A percentile compares a stretch with the other conserved stretches of the same genome.
Evolutionary conservation across 2,797 vertebrate species (phyloP).

Genomic region (Carduelis carduelis): DNA sequence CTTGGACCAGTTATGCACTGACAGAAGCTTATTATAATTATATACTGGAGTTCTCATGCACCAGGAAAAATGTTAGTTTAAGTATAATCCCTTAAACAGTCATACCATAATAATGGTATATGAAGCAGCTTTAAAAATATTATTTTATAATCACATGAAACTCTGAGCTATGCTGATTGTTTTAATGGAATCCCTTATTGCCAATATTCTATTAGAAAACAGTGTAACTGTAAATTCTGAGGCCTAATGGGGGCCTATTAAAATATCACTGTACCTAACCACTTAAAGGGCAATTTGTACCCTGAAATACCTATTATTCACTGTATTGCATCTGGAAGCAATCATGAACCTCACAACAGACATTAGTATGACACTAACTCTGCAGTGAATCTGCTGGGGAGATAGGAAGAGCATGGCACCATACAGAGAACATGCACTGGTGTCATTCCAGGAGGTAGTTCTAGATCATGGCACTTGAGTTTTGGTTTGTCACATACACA

Average conservation of each 20-base stretch:
- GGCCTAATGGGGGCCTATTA: neutral
- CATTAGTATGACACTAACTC: neutral
- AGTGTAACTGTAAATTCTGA: constrained; percentile 42
- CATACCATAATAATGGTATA: constrained; percentile 55
- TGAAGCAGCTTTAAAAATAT: constrained; percentile 59
- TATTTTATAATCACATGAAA: constrained; percentile 51
- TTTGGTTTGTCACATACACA: constrained; percentile 44
- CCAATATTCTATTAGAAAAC: constrained; percentile 42
- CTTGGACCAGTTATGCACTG: neutral
- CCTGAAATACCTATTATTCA: constrained; percentile 41
- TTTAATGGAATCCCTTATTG: constrained; percentile 47
- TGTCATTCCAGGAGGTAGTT: constrained; percentile 53
- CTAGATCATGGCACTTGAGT: neutral
- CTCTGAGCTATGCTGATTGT: constrained; percentile 31
- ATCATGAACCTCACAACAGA: constrained; percentile 20
- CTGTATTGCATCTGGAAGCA: constrained; percentile 33
- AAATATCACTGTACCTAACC: constrained; percentile 15
- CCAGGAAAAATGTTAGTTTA: constrained; percentile 61
- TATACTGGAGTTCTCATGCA: constrained; percentile 16
- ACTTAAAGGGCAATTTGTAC: constrained; percentile 39
- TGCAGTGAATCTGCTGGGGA: constrained; percentile 9
- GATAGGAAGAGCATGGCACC: neutral
- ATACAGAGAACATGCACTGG: neutral
- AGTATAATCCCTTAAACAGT: constrained; percentile 64
- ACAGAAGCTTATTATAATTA: constrained; percentile 13